Evolutionary conservation across 1,140 invertebrate species (phyloP).

Genomic region (Drosophila arawakana): DNA sequence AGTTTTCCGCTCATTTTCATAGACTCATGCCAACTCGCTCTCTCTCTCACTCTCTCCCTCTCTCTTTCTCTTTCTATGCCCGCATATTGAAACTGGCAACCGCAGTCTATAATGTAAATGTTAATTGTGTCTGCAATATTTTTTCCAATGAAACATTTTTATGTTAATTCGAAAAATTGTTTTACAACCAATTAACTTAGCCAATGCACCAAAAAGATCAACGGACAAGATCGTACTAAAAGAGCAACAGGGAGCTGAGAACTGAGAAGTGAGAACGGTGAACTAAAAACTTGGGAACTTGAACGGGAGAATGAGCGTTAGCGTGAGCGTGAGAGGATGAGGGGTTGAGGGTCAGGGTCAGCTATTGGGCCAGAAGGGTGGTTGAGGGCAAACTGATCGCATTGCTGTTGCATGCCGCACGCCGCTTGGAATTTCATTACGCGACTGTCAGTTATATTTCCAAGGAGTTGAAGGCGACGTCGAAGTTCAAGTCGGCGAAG

Average conservation of each 20-base stretch:
- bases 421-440: constrained; percentile 74
- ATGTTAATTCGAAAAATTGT: constrained; percentile 83
- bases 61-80: constrained; percentile 30
- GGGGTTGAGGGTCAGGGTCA: constrained; percentile 20
- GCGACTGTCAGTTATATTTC: constrained; percentile 49
- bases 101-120: constrained; percentile 40
- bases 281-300: not conserved
- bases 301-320: constrained; percentile 21
- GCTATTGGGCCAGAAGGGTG: not conserved
- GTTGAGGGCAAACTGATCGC: constrained; percentile 39
- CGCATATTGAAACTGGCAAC: constrained; percentile 55
- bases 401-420: constrained; percentile 58
- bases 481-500: not conserved
- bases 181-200: constrained; percentile 83
- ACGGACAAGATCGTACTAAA: constrained; percentile 74
- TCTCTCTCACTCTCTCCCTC: not conserved
- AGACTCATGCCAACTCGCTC: no score
- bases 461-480: not conserved
- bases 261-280: constrained; percentile 27
- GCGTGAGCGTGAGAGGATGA: constrained; percentile 9
- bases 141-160: constrained; percentile 83
- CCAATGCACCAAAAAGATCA: constrained; percentile 83
- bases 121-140: constrained; percentile 63
- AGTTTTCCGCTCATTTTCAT: not conserved
- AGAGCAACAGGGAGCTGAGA: constrained; percentile 22